Evolutionary conservation across 2,888 invertebrate genomes (phyloP).

Genomic region (Biston betularia): DNA sequence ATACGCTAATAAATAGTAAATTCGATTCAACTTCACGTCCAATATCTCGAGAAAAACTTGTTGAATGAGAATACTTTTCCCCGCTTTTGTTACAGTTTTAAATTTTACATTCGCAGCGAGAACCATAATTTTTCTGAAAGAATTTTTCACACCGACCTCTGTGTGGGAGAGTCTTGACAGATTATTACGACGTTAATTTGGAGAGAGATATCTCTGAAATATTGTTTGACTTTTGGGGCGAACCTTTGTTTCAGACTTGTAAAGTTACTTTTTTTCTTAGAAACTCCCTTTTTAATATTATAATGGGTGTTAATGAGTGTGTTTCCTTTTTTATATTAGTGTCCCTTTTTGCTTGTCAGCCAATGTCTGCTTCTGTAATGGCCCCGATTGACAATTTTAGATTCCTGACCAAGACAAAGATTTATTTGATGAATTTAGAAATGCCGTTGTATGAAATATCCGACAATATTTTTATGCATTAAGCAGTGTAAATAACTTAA

Average conservation of each 20-base stretch:
- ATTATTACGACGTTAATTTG: slow-evolving; percentile 26
- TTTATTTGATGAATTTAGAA: too few species aligned
- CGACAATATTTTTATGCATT: too few species aligned
- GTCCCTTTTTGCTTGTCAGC: not conserved
- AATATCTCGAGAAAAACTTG: slow-evolving; percentile 46
- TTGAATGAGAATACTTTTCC: slow-evolving; percentile 44
- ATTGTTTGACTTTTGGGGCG: slow-evolving; percentile 20
- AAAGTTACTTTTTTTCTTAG: slow-evolving; percentile 8
- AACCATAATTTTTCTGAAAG: slow-evolving; percentile 31
- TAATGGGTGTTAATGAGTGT: slow-evolving; percentile 4
- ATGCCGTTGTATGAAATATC: too few species aligned
- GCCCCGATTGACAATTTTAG: too few species aligned
- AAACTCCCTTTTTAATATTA: slow-evolving; percentile 1
- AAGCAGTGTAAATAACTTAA: too few species aligned
- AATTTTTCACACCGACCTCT: slow-evolving; percentile 22
- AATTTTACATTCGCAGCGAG: slow-evolving; percentile 29
- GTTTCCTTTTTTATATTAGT: not conserved
- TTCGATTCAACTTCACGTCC: slow-evolving; percentile 40
- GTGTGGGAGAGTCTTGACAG: slow-evolving; percentile 24
- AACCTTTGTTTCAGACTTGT: slow-evolving; percentile 10
- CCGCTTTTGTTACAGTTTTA: slow-evolving; percentile 34
- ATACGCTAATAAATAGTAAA: slow-evolving; percentile 34
- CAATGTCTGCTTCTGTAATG: not conserved
- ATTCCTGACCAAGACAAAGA: too few species aligned
- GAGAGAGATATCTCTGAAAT: slow-evolving; percentile 17